Evolutionary conservation across 2,113 vertebrate genomes (phyloP), one percentile per base, ranked within the genome.

Genomic region (Oenanthe melanoleuca): DNA sequence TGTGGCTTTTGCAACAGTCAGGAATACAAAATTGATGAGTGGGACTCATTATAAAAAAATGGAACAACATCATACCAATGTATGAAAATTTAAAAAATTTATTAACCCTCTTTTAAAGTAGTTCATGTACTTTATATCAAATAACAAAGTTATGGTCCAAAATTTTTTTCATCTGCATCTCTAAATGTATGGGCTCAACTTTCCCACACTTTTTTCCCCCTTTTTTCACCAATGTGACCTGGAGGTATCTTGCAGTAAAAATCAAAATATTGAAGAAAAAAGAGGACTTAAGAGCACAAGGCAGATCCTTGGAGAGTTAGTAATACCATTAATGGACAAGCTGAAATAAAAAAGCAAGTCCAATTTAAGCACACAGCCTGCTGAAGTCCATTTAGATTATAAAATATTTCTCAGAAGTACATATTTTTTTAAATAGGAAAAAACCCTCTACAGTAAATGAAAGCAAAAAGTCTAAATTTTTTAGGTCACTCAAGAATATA

Each of bases 401-500:
- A 95, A 97, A 98, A 96, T 96, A 95, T 97, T 97, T 97, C 93
- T 96, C 94, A 96, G 95, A 97, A 96, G 67, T 90, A 70, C 92
- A 97, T 97, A 92, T 95, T 96, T 98, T 97, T 97, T 97, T 93
- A 95, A 97, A 94, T 83, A 97, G 79, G 38, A 84, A 92, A 93
- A 80, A 69, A 14, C 0, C 1, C 2, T 67, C 34, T 40, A 29
- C 42, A 91, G 85, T 74, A 83, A 90, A 56, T 73, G 25, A 81
- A 95, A 90, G 88, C 56, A 77, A 88, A 82, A 86, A 47, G 21
- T 74, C 49, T 80, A 33, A 65, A 55, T 86, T 91, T 96, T 96
- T 86, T 86, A 94, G 73, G 61, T 86, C 80, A 82, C 38, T 11
- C 42, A 73, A 89, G 52, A 88, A 65, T 52, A 75, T 31, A 40